Base-by-base conservation (phyloP, 23 tunicate genomes). In the Phallusia fumigata region DNA sequence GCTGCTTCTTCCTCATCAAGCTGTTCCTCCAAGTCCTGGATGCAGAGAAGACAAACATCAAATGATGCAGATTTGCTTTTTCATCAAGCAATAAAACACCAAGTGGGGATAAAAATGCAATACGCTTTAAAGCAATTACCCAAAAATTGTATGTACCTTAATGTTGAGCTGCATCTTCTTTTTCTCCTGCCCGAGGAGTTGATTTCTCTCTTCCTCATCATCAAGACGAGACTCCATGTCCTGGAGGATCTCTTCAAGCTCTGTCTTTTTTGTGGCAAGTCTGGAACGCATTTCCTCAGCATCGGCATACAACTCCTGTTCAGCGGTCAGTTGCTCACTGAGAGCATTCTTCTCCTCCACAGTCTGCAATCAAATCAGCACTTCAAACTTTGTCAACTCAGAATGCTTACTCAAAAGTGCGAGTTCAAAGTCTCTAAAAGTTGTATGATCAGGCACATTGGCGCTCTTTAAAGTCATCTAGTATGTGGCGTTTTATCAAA, bases 1-100 rank as follows among this genome's bases (percentile, higher is more conserved):
- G 99, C 96, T 12, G 93, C 96, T 76, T 96, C 99, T 74, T 96
- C 99, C 73, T 96, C 96, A 36, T 96, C 99, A 26, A 96, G 81
- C 36, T 92, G 96, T 64, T 96, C 99, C 72, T 96, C 99, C 65
- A 96, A 84, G 52, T 96, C 99, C 86, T 86, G 73, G 47, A 51
- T 51, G 58, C 58, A 58, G 16, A 24, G 13, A 6, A 58, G 28
- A 58, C 28, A 21, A 28, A 19, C 34, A 74, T 28, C 34, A 32
- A 65, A 28, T 33, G 12, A 19, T 33, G 3, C 2, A 6, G 31
- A 35, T 13, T 5, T 6, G 33, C 16, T 74, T 28, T 33, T 19
- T 35, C 78, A 74, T 74, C 33, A 3, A n/a, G 32, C 8, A 10
- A 5, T 40, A 10, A 40, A 5, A 5, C 47, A 40, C 5, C 47